These are phyloP conservation scores for Diglossa cyanea DNA, from an alignment of 2,797 vertebrate species.

Conservation along the genomic window DNA sequence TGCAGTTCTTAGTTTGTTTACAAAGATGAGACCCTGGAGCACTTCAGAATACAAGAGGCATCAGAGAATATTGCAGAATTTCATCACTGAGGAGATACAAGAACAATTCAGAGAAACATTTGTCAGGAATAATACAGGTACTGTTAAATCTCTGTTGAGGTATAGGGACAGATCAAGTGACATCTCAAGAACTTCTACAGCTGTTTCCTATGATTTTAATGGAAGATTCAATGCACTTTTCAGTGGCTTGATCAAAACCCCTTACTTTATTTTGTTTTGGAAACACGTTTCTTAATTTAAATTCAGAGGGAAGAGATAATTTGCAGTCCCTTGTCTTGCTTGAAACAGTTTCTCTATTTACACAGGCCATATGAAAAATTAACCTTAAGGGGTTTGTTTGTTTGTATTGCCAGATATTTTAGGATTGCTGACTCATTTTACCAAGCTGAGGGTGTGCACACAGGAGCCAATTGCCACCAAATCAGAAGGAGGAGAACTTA, in stretches of 20 bases:
- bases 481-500: neutral
- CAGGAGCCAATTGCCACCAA: neutral
- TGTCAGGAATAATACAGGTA: neutral
- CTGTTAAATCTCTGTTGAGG: neutral
- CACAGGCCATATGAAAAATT: neutral
- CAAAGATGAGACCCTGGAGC: neutral
- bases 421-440: slow-evolving; percentile 42
- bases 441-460: neutral
- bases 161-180: neutral
- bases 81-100: neutral
- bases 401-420: slow-evolving; percentile 30
- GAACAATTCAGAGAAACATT: neutral
- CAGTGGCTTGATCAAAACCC: neutral
- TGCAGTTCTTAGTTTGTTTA: neutral
- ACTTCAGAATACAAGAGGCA: neutral
- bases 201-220: neutral
- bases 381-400: slow-evolving; percentile 19
- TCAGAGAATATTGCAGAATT: neutral
- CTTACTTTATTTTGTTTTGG: neutral
- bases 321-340: neutral
- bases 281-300: neutral
- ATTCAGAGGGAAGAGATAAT: neutral
- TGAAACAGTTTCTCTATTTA: neutral
- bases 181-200: neutral
- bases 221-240: neutral